A percentile compares a stretch with the other conserved stretches of the same genome.
These are phyloP conservation scores for Drosophila aldrichi DNA, from an alignment of 2,888 invertebrate genomes.

Conservation along the genomic window DNA sequence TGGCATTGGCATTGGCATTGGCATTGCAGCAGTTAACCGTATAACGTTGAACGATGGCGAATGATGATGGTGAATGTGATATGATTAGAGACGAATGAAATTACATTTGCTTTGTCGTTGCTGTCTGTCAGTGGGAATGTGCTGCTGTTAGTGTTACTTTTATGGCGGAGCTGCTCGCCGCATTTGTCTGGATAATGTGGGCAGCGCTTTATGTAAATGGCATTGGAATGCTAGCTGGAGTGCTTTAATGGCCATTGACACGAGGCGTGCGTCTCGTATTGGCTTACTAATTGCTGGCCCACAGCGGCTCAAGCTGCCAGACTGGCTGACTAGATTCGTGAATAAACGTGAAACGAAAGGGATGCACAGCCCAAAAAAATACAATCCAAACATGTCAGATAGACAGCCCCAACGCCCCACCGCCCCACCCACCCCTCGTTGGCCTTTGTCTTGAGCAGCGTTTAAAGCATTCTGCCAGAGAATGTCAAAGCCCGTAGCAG, in stretches of 20 bases:
- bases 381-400: constrained; percentile 5
- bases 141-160: constrained; percentile 19
- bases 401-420: too few relatives aligned
- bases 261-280: constrained; percentile 56
- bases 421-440: too few relatives aligned
- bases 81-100: constrained; percentile 65
- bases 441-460: constrained; percentile 46
- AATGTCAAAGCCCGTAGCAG: constrained; percentile 47
- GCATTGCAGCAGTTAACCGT: constrained; percentile 27
- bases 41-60: constrained; percentile 10
- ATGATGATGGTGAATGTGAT: constrained; percentile 52
- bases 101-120: constrained; percentile 55
- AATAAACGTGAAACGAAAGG: constrained; percentile 11
- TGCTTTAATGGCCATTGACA: constrained; percentile 44
- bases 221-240: constrained; percentile 18
- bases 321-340: constrained; percentile 12
- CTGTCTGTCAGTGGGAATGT: constrained; percentile 24
- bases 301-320: constrained; percentile 1
- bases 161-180: neutral
- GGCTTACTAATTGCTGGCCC: constrained; percentile 60
- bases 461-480: constrained; percentile 41
- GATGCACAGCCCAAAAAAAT: constrained; percentile 1
- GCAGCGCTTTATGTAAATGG: constrained; percentile 59
- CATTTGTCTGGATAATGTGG: constrained; percentile 36
- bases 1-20: constrained; percentile 34